Base-by-base conservation (phyloP, 2,797 vertebrate genomes). In the Fistularia tabacaria region DNA sequence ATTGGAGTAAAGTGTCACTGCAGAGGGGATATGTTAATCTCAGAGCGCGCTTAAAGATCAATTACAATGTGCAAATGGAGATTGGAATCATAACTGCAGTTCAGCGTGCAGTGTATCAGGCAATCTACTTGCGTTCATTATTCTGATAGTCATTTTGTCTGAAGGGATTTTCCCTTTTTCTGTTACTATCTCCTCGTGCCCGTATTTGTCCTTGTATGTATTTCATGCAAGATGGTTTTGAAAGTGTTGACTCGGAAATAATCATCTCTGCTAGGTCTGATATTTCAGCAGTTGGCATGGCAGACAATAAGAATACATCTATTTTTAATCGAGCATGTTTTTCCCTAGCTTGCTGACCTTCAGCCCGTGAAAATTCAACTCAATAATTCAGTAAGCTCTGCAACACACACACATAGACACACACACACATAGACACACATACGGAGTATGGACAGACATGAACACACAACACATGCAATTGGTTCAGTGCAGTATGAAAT, bases 311-410 rank as follows among this genome's bases (percentile, higher is more conserved):
- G 74, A 85, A 86, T 85, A 88, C 86, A 90, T 91, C 66, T 83
- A 90, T 92, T 88, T 92, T 92, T 92, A 88, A 92, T 92, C 78
- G 85, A 70, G 41, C 41, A 38, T 66, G 59, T 55, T 48, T 74
- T 70, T 51, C 62, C 70, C 73, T 77, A 59, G 62, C 79, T 81
- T 84, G 53, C 81, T 92, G 89, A 92, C 90, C 90, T 91, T 88
- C 90, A 90, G 88, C 71, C 82, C 68, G 60, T 83, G 83, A 87
- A 91, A 90, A 89, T 86, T 82, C 81, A 84, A 81, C 82, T 91
- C 84, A 92, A 91, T 92, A 90, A 92, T 91, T 90, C 80, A 91
- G 83, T 64, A 76, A 53, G 61, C 80, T 80, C 68, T 79, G 65
- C 73, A 60, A 63, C 14, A 51, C 57, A 25, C 14, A 54, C 38